These are phyloP conservation scores for Oceanites oceanicus DNA, from an alignment of 2,113 vertebrate species.

Conservation along the genomic window DNA sequence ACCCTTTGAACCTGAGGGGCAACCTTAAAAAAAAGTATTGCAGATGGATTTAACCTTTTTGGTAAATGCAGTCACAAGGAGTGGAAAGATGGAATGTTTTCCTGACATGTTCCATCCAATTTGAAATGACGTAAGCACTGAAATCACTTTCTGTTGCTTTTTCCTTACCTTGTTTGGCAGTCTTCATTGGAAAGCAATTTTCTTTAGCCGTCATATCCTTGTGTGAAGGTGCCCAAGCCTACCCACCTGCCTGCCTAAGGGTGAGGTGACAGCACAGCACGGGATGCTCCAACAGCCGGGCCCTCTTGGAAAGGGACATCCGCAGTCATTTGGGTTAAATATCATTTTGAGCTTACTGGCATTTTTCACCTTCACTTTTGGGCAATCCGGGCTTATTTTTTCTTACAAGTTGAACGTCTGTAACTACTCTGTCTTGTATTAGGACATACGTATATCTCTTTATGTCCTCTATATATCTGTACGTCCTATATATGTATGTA, in stretches of 20 bases:
- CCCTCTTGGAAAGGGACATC: neutral
- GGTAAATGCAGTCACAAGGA: neutral
- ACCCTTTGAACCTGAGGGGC: neutral
- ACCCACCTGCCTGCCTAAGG: neutral
- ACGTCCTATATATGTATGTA: no score
- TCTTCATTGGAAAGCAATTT: neutral
- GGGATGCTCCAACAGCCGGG: neutral
- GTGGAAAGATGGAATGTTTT: neutral
- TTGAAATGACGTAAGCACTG: neutral
- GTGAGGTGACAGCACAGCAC: neutral
- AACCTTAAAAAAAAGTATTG: neutral
- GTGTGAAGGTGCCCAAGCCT: neutral
- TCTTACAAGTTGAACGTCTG: neutral
- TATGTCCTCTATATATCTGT: neutral
- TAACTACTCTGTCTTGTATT: neutral
- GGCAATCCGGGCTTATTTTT: neutral
- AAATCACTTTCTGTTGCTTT: neutral
- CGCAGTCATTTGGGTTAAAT: neutral
- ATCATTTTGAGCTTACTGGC: neutral
- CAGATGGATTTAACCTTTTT: slow-evolving; percentile 24
- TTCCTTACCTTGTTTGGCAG: neutral
- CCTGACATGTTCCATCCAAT: neutral
- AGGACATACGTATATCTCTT: neutral
- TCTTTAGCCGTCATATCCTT: neutral
- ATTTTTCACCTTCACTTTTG: neutral